Conservation (phyloP, 2,797 vertebrate species). For the Lagocephalus sceleratus region DNA sequence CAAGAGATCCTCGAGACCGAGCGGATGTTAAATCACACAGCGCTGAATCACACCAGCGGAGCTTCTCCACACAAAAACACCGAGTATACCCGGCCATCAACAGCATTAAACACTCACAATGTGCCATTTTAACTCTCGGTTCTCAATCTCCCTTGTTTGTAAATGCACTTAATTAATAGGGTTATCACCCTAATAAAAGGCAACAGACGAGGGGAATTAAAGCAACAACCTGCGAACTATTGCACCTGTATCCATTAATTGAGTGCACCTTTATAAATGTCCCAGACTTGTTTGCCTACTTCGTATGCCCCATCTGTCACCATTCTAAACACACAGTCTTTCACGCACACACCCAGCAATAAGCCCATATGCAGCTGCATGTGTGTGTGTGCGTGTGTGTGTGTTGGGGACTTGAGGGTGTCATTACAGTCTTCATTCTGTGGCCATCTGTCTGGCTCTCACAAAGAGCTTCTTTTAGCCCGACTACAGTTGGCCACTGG, state of each 20-base stretch:
- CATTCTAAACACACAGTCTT: constrained; percentile 31
- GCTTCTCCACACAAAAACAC: constrained; percentile 26
- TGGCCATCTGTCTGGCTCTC: constrained; percentile 66
- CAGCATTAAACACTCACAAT: background rate
- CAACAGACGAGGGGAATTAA: constrained; percentile 12
- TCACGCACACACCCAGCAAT: constrained; percentile 32
- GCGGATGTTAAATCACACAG: constrained; percentile 35
- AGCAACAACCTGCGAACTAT: constrained; percentile 19
- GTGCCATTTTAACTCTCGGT: background rate
- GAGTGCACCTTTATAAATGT: constrained; percentile 24
- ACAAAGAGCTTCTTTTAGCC: constrained; percentile 69
- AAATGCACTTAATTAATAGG: too few species aligned
- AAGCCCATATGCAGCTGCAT: constrained; percentile 30
- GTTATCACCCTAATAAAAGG: background rate
- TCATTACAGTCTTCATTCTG: constrained; percentile 77
- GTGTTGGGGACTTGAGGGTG: constrained; percentile 47
- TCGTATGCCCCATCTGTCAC: constrained; percentile 7
- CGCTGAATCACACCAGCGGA: constrained; percentile 25
- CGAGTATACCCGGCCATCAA: constrained; percentile 17
- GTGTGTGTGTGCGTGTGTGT: constrained; percentile 25
- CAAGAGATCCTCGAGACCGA: constrained; percentile 12
- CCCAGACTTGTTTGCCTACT: background rate
- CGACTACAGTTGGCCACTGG: constrained; percentile 70
- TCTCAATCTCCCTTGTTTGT: too few species aligned
- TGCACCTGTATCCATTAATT: background rate